Conservation (phyloP, 1,140 invertebrate genomes). For the Drosophila jambulina region DNA sequence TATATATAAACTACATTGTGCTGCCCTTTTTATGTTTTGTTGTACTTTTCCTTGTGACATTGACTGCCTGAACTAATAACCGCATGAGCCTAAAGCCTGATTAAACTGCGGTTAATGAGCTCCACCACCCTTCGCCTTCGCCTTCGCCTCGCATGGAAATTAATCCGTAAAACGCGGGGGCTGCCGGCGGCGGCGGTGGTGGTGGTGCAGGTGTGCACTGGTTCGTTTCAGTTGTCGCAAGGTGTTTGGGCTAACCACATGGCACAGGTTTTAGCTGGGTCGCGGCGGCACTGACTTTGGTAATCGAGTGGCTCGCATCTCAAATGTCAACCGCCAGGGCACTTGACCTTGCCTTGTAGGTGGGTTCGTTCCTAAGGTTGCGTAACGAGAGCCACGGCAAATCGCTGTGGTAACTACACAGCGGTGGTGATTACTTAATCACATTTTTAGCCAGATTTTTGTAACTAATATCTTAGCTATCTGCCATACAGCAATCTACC, state of each 20-base stretch:
- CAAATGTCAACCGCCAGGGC: conserved; percentile 35
- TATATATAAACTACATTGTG: not conserved
- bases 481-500: conserved; percentile 1
- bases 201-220: conserved; percentile 24
- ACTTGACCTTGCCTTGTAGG: conserved; percentile 31
- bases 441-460: conserved; percentile 1
- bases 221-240: conserved; percentile 57
- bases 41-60: conserved; percentile 33
- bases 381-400: not conserved
- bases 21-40: conserved; percentile 12
- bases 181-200: not conserved
- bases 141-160: conserved; percentile 20
- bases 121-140: conserved; percentile 20
- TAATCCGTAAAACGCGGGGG: conserved; percentile 10
- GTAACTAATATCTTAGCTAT: not conserved
- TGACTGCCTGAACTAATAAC: conserved; percentile 77
- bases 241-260: conserved; percentile 49
- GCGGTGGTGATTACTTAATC: not conserved
- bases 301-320: conserved; percentile 50
- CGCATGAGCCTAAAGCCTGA: conserved; percentile 71
- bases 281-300: conserved; percentile 47
- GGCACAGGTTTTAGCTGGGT: conserved; percentile 31
- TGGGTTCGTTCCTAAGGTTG: conserved; percentile 18
- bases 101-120: conserved; percentile 82
- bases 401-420: not conserved